Percentiles rank a stretch among this genome's conserved stretches.
These are phyloP conservation scores for Parauchenoglanis punctatus DNA, from an alignment of 2,797 vertebrate species.

Conservation along the genomic window DNA sequence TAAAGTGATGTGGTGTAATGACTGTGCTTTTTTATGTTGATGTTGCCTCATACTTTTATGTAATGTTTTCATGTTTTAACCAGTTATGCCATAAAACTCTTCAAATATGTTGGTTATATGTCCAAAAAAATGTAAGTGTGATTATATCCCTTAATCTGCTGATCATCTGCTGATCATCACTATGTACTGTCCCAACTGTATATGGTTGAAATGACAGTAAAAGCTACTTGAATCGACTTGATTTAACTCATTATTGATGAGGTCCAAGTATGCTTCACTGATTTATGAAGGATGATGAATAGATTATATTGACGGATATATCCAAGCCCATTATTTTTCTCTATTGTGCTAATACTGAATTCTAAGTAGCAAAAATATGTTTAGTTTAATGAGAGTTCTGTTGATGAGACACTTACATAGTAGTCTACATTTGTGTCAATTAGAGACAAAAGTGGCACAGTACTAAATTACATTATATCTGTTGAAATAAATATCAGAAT, in stretches of 20 bases:
- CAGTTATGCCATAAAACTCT: neutral
- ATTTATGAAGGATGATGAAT: neutral
- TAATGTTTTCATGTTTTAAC: neutral
- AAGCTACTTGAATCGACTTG: no score
- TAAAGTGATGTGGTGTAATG: neutral
- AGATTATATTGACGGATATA: neutral
- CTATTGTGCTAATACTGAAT: neutral
- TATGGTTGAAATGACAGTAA: no score
- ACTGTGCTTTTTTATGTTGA: neutral
- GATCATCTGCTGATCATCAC: neutral
- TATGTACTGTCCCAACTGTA: no score
- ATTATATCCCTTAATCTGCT: neutral
- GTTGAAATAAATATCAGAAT: neutral
- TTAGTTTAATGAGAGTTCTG: neutral
- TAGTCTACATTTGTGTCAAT: neutral
- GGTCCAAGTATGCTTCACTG: neutral
- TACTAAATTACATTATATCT: neutral
- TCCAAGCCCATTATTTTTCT: neutral
- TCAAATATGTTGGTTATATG: neutral
- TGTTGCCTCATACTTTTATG: neutral
- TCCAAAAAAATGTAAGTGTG: neutral
- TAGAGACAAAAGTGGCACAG: neutral
- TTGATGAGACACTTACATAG: neutral
- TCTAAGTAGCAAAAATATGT: neutral
- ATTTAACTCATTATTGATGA: neutral